Evolutionary conservation across 2,797 vertebrate species (phyloP).

Genomic region (Petrocephalus sullivani): DNA sequence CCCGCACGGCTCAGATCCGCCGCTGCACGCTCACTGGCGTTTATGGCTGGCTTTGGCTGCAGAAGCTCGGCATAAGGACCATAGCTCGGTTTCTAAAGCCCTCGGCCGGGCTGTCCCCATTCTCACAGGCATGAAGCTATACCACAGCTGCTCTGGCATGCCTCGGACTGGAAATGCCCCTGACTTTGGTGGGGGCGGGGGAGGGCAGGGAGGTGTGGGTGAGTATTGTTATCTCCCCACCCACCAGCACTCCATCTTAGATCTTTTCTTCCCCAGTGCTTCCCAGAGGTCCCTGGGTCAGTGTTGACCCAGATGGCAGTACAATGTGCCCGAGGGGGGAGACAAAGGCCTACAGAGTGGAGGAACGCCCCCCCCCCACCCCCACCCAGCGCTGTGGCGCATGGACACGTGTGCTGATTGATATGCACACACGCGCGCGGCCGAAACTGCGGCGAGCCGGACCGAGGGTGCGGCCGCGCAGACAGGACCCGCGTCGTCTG

Average conservation of each 20-base stretch:
- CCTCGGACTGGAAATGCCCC: neutral
- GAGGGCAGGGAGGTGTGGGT: neutral
- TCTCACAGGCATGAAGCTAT: neutral
- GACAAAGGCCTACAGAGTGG: neutral
- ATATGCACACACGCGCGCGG: neutral
- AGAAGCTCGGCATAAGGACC: neutral
- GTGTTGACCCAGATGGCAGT: slow-evolving; percentile 57
- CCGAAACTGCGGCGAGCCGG: neutral
- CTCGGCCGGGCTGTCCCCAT: neutral
- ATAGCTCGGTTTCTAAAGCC: neutral
- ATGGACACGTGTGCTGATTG: neutral
- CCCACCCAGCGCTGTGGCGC: no score
- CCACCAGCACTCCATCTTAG: neutral
- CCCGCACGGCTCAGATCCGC: neutral
- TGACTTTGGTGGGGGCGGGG: neutral
- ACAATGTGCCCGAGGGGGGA: slow-evolving; percentile 46
- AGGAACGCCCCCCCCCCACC: neutral
- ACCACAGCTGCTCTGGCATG: neutral
- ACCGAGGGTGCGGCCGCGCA: neutral
- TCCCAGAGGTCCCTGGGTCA: slow-evolving; percentile 24
- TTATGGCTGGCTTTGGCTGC: neutral
- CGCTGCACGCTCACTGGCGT: neutral
- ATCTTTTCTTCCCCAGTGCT: neutral
- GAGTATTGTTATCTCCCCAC: neutral
- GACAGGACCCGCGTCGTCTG: neutral